A percentile compares a stretch with the other conserved stretches of the same genome.
These are phyloP conservation scores for Aleiodes testaceus DNA, from an alignment of 2,888 invertebrate genomes.

Conservation along the genomic window DNA sequence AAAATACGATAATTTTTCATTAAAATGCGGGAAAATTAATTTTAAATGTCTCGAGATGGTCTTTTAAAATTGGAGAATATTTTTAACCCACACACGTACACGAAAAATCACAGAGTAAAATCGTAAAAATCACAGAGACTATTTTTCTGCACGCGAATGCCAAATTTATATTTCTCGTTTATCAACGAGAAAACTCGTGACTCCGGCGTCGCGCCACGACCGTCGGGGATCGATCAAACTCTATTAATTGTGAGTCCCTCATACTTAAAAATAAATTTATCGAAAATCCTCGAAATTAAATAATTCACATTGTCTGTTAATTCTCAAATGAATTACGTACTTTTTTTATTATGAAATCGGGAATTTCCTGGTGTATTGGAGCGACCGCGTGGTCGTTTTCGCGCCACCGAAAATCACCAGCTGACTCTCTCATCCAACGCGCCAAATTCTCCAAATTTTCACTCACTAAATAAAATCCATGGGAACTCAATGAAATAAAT, in stretches of 20 bases:
- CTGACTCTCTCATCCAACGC: constrained; percentile 11
- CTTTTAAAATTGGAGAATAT: background rate
- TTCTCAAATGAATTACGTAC: constrained; percentile 18
- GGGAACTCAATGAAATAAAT: background rate
- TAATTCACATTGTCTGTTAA: background rate
- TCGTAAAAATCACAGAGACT: constrained; percentile 43
- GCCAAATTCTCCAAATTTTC: background rate
- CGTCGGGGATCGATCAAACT: constrained; percentile 46
- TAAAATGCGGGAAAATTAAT: background rate
- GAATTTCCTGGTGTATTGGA: background rate
- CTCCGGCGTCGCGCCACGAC: constrained; percentile 39
- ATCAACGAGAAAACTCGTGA: constrained; percentile 33
- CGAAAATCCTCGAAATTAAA: background rate
- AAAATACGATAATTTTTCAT: background rate
- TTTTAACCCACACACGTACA: background rate
- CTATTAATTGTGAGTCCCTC: constrained; percentile 41
- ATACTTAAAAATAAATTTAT: constrained; percentile 2
- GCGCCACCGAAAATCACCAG: constrained; percentile 29
- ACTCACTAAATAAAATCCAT: background rate
- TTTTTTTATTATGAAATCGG: background rate
- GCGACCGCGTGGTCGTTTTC: constrained; percentile 13
- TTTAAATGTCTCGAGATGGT: background rate
- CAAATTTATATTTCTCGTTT: constrained; percentile 45
- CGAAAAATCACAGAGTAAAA: constrained; percentile 23
- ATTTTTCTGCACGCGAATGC: constrained; percentile 44